A percentile compares a stretch with the other conserved stretches of the same genome.
These are phyloP conservation scores for Petroica traversi DNA, from an alignment of 2,113 vertebrate species.

Conservation along the genomic window DNA sequence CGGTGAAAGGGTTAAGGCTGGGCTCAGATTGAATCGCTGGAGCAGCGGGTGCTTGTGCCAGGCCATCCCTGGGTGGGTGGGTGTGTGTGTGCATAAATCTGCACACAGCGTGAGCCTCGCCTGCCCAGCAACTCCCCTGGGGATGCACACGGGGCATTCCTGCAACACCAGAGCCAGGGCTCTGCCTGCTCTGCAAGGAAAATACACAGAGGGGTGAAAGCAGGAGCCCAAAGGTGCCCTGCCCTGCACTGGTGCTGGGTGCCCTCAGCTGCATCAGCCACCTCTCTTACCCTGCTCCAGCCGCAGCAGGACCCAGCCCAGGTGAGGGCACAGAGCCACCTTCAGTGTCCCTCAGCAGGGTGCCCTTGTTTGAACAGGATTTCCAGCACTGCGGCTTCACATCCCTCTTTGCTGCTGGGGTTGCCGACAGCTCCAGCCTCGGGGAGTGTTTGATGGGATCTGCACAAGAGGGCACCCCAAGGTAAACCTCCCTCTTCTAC, in stretches of 20 bases:
- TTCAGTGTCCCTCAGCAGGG: neutral
- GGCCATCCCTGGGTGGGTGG: neutral
- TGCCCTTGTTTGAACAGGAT: neutral
- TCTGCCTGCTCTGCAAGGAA: neutral
- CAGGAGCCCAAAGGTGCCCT: neutral
- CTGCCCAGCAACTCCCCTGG: accelerated
- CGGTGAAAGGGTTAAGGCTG: neutral
- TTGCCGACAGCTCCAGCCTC: neutral
- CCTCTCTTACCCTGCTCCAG: neutral
- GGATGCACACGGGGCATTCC: neutral
- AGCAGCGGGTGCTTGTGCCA: neutral
- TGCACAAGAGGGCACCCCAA: neutral
- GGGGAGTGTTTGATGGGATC: accelerated
- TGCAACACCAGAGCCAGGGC: neutral
- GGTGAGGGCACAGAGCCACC: neutral
- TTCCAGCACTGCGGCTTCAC: neutral
- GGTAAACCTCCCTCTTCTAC: neutral
- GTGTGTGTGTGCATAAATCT: neutral
- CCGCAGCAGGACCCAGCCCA: neutral
- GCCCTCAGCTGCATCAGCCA: neutral
- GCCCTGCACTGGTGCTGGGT: neutral
- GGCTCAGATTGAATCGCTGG: neutral
- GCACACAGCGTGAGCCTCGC: neutral
- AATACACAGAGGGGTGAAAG: accelerated
- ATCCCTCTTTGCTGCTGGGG: neutral